Base-by-base conservation (phyloP, 2,888 invertebrate species). In the Abscondita cerata region DNA sequence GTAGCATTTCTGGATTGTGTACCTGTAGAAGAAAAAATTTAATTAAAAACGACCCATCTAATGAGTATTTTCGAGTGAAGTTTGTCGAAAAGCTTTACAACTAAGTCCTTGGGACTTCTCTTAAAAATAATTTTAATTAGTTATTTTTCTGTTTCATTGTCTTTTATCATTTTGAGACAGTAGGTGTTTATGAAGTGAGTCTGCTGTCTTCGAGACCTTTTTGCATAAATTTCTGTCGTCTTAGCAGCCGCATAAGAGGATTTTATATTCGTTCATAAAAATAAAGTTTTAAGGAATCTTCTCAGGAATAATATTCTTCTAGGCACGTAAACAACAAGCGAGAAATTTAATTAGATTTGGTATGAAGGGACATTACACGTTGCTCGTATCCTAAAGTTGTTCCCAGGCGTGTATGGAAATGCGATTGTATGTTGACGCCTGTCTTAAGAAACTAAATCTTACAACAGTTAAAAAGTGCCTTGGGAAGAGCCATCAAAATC, bases 1-100 rank as follows among this genome's bases (percentile, higher is more conserved):
- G 76, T 75, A 74, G 73, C 72, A 66, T 66, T 66, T 64, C 65
- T 38, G 13, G 51, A 54, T 54, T 52, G 60, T 68, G 65, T 67
- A 72, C 72, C 72, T 72, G 70, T 62, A 67, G 68, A 64, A 62
- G 61, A 60, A 69, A 67, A 72, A 70, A 70, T 74, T 74, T 73
- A 74, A 74, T 73, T 71, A 71, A 71, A 70, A 67, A 66, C 59
- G 31, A 25, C 41, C 16, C 47, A 40, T 52, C 38, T 47, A 25
- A 53, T 20, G 38, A 46, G 31, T 31, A 19, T 18, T n/a, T 50
- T 33, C 12, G 16, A 50, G 5, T 15, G 5, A 34, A 31, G 34
- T 48, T 4, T 13, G 11, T 48, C 13, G 47, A 19, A 20, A 47
- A 20, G n/a, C n/a, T 48, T 15, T 25, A 4, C 6, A 25, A 25